These are phyloP conservation scores for Narcine bancroftii DNA, from an alignment of 2,113 vertebrate species.

Conservation along the genomic window DNA sequence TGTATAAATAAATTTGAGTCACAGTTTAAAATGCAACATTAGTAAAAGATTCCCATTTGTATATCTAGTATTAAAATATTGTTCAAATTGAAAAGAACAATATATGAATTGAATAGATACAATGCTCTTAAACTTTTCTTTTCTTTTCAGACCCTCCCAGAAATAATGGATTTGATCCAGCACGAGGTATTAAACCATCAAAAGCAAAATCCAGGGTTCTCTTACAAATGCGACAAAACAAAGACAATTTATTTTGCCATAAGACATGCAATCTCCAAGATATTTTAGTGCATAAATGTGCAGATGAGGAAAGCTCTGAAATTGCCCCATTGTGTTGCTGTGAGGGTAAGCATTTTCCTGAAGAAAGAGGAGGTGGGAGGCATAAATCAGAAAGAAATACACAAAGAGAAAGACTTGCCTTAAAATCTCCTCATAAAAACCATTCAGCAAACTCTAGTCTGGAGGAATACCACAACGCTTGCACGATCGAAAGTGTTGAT, in stretches of 20 bases:
- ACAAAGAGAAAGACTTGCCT: background rate
- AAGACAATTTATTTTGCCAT: background rate
- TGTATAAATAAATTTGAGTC: background rate
- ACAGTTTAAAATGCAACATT: background rate
- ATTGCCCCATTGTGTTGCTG: background rate
- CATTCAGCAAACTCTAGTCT: background rate
- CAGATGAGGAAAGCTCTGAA: background rate
- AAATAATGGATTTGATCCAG: background rate
- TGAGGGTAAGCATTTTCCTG: background rate
- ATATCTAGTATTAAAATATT: background rate
- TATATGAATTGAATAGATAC: background rate
- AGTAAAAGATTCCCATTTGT: background rate
- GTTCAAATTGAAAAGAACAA: background rate
- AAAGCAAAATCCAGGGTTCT: background rate
- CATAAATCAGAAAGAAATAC: background rate
- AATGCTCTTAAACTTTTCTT: background rate
- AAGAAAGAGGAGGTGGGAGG: background rate
- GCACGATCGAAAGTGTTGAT: background rate
- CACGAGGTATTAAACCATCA: background rate
- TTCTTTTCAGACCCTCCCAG: background rate
- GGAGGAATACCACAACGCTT: background rate
- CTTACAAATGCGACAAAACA: slow-evolving; percentile 3
- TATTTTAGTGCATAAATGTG: background rate
- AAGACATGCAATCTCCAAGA: background rate
- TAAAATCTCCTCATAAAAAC: too few species aligned